A percentile compares a stretch with the other conserved stretches of the same genome.
These are phyloP conservation scores for Phalacrocorax aristotelis DNA, from an alignment of 2,113 vertebrate genomes.

Conservation along the genomic window DNA sequence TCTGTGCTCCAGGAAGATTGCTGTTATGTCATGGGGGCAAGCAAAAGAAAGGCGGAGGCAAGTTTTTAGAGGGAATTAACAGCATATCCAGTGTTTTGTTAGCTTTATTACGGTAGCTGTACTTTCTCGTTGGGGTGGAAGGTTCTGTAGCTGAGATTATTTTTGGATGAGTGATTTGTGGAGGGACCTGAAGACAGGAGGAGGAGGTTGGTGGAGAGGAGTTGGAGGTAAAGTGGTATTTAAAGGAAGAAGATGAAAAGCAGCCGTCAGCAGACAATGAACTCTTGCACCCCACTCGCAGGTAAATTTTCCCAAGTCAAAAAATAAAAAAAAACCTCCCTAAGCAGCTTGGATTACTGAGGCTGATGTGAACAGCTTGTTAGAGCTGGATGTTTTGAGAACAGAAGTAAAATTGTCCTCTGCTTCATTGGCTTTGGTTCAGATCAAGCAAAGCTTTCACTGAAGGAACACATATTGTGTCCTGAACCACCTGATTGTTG, in stretches of 20 bases:
- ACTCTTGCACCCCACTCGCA: neutral
- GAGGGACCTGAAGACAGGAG: neutral
- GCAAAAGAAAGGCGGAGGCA: neutral
- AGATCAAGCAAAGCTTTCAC: neutral
- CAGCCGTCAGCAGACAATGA: neutral
- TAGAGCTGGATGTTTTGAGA: neutral
- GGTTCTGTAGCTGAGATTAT: neutral
- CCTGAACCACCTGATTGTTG: neutral
- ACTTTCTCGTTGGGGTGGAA: neutral
- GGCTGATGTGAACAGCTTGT: neutral
- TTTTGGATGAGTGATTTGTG: neutral
- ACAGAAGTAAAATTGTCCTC: neutral
- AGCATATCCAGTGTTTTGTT: neutral
- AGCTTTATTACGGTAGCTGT: neutral
- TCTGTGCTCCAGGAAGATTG: neutral
- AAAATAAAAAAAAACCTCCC: neutral
- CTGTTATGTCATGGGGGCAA: neutral
- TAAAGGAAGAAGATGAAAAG: neutral
- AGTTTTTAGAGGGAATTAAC: neutral
- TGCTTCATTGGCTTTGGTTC: neutral
- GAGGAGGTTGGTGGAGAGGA: neutral
- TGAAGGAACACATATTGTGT: neutral
- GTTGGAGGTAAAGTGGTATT: neutral
- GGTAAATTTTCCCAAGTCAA: neutral
- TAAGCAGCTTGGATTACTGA: neutral